Evolutionary conservation across 2,797 vertebrate genomes (phyloP).

Genomic region (Caiman crocodilus): DNA sequence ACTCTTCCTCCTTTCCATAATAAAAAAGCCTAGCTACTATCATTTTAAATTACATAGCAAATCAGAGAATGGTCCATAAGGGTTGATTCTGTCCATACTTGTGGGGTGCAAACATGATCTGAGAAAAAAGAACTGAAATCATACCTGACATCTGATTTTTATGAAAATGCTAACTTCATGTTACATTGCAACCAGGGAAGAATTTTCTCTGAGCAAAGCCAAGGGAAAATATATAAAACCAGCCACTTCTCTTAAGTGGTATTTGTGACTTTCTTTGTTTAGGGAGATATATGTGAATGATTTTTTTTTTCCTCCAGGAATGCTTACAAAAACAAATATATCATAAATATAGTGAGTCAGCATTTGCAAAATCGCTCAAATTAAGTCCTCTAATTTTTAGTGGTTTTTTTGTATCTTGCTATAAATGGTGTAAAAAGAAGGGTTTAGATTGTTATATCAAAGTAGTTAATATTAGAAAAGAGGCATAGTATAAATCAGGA

Average conservation of each 20-base stretch:
- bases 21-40: too few species aligned
- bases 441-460: not conserved
- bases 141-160: not conserved
- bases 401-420: not conserved
- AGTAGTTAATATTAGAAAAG: not conserved
- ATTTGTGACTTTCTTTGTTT: not conserved
- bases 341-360: not conserved
- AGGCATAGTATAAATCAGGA: not conserved
- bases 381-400: not conserved
- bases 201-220: not conserved
- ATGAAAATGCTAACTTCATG: not conserved
- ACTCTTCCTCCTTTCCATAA: too few species aligned
- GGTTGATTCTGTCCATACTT: too few species aligned
- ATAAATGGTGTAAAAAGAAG: not conserved
- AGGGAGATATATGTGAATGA: not conserved
- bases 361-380: not conserved
- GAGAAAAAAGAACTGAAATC: not conserved
- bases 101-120: not conserved
- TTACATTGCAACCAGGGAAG: not conserved
- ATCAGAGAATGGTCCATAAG: too few species aligned
- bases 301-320: not conserved
- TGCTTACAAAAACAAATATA: not conserved
- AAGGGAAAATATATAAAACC: not conserved
- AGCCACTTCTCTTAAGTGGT: not conserved
- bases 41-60: too few species aligned